Evolutionary conservation across 2,888 invertebrate genomes (phyloP).

Genomic region (Hemistola chrysoprasaria): DNA sequence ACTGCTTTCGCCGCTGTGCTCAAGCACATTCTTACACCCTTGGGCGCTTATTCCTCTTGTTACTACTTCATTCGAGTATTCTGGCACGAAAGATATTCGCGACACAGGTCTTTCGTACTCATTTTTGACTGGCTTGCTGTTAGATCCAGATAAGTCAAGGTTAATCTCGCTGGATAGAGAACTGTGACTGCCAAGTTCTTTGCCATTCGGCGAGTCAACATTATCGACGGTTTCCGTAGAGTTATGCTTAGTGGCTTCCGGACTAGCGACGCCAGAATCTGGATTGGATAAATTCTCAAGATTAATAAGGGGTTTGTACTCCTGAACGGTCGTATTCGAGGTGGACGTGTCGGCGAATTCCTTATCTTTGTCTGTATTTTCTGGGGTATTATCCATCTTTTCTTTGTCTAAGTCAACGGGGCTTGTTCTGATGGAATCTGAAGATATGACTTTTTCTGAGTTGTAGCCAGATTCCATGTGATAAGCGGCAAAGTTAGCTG

Average conservation of each 20-base stretch:
- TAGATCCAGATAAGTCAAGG: slow-evolving; percentile 79
- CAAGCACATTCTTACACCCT: slow-evolving; percentile 60
- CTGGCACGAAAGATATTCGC: slow-evolving; percentile 61
- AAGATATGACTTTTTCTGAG: slow-evolving; percentile 75
- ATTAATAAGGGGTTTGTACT: slow-evolving; percentile 67
- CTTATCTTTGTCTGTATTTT: slow-evolving; percentile 80
- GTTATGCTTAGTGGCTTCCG: slow-evolving; percentile 80
- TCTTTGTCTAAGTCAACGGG: slow-evolving; percentile 76
- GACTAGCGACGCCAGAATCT: slow-evolving; percentile 81
- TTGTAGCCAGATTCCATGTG: slow-evolving; percentile 87
- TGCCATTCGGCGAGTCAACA: slow-evolving; percentile 72
- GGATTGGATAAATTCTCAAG: slow-evolving; percentile 72
- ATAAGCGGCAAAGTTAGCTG: slow-evolving; percentile 74
- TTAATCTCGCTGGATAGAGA: slow-evolving; percentile 82
- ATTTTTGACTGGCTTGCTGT: slow-evolving; percentile 57
- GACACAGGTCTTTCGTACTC: slow-evolving; percentile 67
- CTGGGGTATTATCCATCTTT: slow-evolving; percentile 81
- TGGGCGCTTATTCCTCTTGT: slow-evolving; percentile 67
- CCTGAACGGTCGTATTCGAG: slow-evolving; percentile 57
- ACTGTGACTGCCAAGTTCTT: slow-evolving; percentile 70
- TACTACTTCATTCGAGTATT: slow-evolving; percentile 67
- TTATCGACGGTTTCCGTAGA: slow-evolving; percentile 77
- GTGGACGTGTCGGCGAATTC: slow-evolving; percentile 73
- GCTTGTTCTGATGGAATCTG: slow-evolving; percentile 72
- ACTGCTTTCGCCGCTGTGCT: slow-evolving; percentile 65